Base-by-base conservation (phyloP, 92 coral and sea anemone genomes). In the Muricea muricata region DNA sequence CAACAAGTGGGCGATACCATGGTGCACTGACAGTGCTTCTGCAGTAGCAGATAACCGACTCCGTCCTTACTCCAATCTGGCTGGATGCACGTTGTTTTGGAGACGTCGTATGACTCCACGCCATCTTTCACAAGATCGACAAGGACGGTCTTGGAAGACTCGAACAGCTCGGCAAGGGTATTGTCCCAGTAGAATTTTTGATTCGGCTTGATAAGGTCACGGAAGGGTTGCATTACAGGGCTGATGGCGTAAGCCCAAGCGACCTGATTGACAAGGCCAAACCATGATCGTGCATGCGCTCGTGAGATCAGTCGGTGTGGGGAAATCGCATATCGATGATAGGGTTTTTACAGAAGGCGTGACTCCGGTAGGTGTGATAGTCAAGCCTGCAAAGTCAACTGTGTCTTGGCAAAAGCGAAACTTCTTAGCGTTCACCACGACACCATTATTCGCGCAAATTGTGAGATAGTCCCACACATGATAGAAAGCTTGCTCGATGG, bases 171-270 rank as follows among this genome's bases (percentile, higher is more conserved):
- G 13, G 5, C 63, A 3, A 55, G 15, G 63, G 63, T 55, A 55
- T 55, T n/a, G 63, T 55, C 63, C 63, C 63, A 55, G 63, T 55
- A 55, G 23, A 55, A 55, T n/a, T 55, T 55, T 55, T 65, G 28
- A 18, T 24, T 20, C 15, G 31, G 35, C 12, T 18, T 18, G 15
- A 55, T 18, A 18, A 55, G 29, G 7, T 55, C 29, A 18, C 65
- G 21, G 65, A 55, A 55, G 65, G 65, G 65, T 55, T 55, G 24
- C 65, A 55, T 55, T 3, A 55, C 12, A n/a, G 24, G 65, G 65
- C 24, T 25, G 21, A 18, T 18, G 6, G 65, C 65, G 12, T 18
- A 11, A 6, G 65, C 21, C 24, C 29, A 55, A 55, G 65, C 65
- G 21, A 55, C 24, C 12, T 55, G 65, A 25, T 55, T 55, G 4